Conservation (phyloP, 2,888 invertebrate species). For the Sarcophaga rosellei region DNA sequence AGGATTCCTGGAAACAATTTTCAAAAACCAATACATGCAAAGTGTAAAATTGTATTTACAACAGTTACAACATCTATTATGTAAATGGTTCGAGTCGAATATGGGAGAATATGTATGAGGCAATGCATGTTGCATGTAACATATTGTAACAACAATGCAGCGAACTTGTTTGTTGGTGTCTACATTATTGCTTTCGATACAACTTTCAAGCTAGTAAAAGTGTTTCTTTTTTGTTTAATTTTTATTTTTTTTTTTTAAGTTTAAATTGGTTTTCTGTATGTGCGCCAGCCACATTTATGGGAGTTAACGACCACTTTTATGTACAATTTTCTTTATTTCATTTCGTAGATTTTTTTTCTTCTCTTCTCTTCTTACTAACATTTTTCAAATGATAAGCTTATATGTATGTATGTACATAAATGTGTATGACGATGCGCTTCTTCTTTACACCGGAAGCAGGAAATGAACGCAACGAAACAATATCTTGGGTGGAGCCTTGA, state of each 20-base stretch:
- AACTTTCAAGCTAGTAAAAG: slow-evolving; percentile 35
- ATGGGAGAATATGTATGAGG: neutral
- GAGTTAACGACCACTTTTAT: slow-evolving; percentile 67
- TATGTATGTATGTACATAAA: neutral
- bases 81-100: neutral
- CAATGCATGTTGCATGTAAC: slow-evolving; percentile 47
- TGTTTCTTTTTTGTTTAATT: neutral
- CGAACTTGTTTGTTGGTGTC: slow-evolving; percentile 29
- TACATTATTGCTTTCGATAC: neutral
- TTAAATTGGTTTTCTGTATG: slow-evolving; percentile 54
- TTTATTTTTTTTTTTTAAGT: slow-evolving; percentile 29
- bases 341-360: slow-evolving; percentile 4
- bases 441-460: slow-evolving; percentile 59
- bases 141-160: slow-evolving; percentile 39
- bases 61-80: too few species aligned
- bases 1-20: too few species aligned
- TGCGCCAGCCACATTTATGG: slow-evolving; percentile 64
- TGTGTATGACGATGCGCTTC: neutral
- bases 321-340: slow-evolving; percentile 57
- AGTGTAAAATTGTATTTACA: too few species aligned
- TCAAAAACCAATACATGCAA: too few species aligned
- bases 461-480: slow-evolving; percentile 52
- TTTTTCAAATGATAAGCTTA: slow-evolving; percentile 6
- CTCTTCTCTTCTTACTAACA: slow-evolving; percentile 37
- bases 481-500: slow-evolving; percentile 64